These are phyloP conservation scores for Stratiolaelaps scimitus DNA, from an alignment of 1,140 invertebrate genomes.

Conservation along the genomic window DNA sequence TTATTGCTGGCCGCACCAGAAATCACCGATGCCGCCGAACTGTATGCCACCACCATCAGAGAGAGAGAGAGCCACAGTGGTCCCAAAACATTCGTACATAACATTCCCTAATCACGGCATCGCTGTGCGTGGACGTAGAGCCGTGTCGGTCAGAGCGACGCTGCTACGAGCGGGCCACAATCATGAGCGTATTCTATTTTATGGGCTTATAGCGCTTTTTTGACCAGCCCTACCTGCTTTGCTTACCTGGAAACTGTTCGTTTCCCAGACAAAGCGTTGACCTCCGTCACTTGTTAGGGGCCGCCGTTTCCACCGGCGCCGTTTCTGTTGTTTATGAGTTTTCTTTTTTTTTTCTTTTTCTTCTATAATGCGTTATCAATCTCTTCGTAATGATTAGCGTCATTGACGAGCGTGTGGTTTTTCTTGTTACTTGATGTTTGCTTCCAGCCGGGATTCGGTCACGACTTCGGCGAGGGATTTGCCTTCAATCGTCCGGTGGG, in stretches of 20 bases:
- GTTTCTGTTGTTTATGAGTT: background rate
- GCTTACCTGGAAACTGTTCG: background rate
- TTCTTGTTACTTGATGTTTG: constrained; percentile 2
- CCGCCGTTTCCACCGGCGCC: background rate
- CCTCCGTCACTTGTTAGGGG: background rate
- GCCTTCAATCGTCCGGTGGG: background rate
- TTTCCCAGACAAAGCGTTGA: background rate
- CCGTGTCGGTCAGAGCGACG: too few species aligned
- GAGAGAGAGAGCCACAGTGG: too few species aligned
- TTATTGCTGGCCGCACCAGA: too few species aligned
- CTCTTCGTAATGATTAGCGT: background rate
- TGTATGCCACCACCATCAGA: too few species aligned
- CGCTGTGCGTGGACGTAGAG: too few species aligned
- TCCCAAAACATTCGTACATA: too few species aligned
- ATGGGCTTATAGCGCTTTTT: too few species aligned
- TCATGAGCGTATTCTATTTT: too few species aligned
- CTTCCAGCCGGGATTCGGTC: constrained; percentile 13
- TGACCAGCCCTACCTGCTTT: too few species aligned
- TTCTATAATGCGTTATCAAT: background rate
- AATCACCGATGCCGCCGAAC: too few species aligned
- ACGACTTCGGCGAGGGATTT: constrained; percentile 11
- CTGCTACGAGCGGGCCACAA: too few species aligned
- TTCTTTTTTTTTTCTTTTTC: background rate
- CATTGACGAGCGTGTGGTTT: background rate
- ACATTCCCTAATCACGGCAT: too few species aligned